Percentiles rank a stretch among this genome's conserved stretches.
phyloP scores from a whole-genome alignment of 2,888 invertebrate species.

The Gastracanthus pulcherrimus region DNA sequence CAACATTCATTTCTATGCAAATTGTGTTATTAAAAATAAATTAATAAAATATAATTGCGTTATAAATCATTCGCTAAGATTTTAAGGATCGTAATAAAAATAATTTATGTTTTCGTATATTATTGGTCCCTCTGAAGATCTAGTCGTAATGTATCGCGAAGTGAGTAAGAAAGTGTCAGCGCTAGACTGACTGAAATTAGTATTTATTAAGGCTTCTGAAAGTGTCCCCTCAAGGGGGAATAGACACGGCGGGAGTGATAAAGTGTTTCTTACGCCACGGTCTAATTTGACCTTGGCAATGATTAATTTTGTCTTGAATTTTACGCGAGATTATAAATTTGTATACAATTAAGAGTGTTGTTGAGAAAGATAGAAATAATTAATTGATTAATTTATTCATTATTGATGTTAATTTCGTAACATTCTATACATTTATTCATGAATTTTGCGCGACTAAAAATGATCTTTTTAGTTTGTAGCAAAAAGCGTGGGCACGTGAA shows the following conservation, averaged over 20 bases:
- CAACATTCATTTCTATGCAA: no score
- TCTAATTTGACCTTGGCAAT: slow-evolving; percentile 4
- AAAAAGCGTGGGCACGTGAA: no score
- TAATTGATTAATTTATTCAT: background rate
- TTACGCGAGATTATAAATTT: background rate
- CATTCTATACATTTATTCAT: no score
- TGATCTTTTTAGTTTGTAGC: no score
- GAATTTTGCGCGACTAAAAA: no score
- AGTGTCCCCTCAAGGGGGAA: slow-evolving; percentile 2
- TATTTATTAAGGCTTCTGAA: slow-evolving; percentile 4
- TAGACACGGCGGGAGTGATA: background rate
- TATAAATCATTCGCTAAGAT: no score
- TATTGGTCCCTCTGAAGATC: background rate
- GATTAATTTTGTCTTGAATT: slow-evolving; percentile 1
- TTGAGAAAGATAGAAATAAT: background rate
- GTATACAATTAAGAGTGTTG: no score
- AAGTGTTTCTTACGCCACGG: background rate
- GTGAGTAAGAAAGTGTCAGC: background rate
- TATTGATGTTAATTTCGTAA: no score
- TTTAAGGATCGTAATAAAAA: background rate
- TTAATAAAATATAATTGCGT: no score
- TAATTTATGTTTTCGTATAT: background rate
- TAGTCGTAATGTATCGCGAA: background rate
- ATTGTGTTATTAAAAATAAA: no score
- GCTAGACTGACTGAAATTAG: background rate